Evolutionary conservation across 2,888 invertebrate genomes (phyloP).

Genomic region (Nemotelus nigrinus): DNA sequence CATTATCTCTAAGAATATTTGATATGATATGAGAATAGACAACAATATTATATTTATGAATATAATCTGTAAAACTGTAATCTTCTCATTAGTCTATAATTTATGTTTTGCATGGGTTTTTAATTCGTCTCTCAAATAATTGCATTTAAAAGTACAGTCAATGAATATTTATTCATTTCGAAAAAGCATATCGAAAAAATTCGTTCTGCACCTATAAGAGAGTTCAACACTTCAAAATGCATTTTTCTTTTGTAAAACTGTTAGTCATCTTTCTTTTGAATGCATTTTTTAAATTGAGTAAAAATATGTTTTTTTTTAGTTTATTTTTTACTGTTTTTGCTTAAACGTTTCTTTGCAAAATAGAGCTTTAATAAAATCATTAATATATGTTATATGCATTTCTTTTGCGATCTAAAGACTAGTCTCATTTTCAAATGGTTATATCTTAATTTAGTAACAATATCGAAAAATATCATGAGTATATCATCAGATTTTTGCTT

Average conservation of each 20-base stretch:
- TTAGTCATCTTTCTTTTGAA: neutral
- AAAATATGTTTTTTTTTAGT: neutral
- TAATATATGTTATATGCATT: neutral
- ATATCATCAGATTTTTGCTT: neutral
- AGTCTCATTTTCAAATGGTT: neutral
- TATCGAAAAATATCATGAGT: conserved; percentile 16
- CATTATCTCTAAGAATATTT: conserved; percentile 26
- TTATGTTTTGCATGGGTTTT: neutral
- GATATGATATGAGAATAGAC: conserved; percentile 44
- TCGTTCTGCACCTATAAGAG: neutral
- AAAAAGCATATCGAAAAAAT: conserved; percentile 37
- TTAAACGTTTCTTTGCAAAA: no score
- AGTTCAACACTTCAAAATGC: neutral
- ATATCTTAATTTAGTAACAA: neutral
- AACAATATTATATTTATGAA: conserved; percentile 35
- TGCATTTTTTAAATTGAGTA: neutral
- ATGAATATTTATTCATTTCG: neutral
- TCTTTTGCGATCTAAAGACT: neutral
- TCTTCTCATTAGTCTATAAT: conserved; percentile 13
- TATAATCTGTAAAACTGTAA: conserved; percentile 29
- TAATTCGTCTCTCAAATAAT: neutral
- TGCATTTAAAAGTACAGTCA: neutral
- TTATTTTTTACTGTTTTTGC: no score
- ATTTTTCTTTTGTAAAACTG: conserved; percentile 6
- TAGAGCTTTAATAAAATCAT: no score